phyloP scores from a whole-genome alignment of 2,888 invertebrate genomes.

The Perizoma flavofasciatum region DNA sequence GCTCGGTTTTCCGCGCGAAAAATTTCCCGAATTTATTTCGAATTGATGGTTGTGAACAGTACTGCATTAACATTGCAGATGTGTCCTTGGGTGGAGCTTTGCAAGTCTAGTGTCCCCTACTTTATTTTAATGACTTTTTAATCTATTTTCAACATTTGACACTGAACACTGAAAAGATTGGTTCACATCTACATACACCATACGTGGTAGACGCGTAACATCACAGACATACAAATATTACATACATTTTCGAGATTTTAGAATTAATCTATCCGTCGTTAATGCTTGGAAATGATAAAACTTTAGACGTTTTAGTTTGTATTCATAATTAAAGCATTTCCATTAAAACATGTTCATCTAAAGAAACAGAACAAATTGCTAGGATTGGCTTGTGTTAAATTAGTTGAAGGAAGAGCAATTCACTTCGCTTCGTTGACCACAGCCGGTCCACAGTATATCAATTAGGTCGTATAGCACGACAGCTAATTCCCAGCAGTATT shows the following conservation, averaged over 20 bases:
- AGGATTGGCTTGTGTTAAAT: slow-evolving; percentile 58
- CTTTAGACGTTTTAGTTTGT: no score
- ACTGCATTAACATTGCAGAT: slow-evolving; percentile 20
- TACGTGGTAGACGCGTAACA: no score
- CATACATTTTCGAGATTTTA: no score
- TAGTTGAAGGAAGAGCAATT: slow-evolving; percentile 66
- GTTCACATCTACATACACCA: no score
- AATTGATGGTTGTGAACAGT: slow-evolving; percentile 15
- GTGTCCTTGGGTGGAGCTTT: slow-evolving; percentile 10
- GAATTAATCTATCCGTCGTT: no score
- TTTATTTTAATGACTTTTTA: slow-evolving; percentile 5
- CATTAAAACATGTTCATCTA: slow-evolving; percentile 6
- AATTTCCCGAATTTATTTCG: slow-evolving; percentile 9
- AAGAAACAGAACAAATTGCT: slow-evolving; percentile 37
- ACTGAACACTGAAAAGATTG: no score
- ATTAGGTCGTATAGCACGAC: slow-evolving; percentile 65
- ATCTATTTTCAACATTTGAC: no score
- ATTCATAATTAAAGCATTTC: neutral
- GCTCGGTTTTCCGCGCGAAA: slow-evolving; percentile 4
- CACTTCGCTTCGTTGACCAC: slow-evolving; percentile 46
- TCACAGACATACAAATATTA: no score
- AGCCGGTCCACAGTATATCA: slow-evolving; percentile 59
- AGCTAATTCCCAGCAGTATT: slow-evolving; percentile 60
- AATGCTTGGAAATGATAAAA: no score
- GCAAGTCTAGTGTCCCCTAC: slow-evolving; percentile 2